These are phyloP conservation scores for Otis tarda DNA, from an alignment of 2,113 vertebrate species.

Conservation along the genomic window DNA sequence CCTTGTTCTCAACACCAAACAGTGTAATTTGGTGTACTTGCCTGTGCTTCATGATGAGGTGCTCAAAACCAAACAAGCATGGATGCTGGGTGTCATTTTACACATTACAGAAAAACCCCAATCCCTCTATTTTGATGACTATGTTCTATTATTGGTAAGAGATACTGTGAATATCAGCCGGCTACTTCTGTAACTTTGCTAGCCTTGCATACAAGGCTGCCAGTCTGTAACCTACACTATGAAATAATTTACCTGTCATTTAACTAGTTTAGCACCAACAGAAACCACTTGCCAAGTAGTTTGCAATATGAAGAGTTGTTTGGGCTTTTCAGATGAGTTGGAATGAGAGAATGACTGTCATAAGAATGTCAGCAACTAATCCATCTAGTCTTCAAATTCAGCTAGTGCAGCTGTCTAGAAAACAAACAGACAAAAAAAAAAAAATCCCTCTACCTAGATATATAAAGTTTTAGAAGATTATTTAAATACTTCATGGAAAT, in stretches of 20 bases:
- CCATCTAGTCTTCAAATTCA: neutral
- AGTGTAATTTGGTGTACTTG: neutral
- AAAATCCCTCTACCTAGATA: neutral
- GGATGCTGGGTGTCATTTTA: constrained; percentile 30
- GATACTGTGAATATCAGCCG: neutral
- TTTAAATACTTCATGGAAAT: neutral
- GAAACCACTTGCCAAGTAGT: neutral
- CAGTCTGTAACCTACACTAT: neutral
- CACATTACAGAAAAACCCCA: neutral
- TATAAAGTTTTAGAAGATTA: neutral
- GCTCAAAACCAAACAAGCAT: neutral
- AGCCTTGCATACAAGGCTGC: neutral
- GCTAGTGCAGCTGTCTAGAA: neutral
- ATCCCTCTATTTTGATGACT: neutral
- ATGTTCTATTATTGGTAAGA: neutral
- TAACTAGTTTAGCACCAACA: neutral
- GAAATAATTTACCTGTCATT: neutral
- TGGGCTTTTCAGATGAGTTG: neutral
- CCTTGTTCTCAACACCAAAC: neutral
- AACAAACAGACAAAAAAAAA: neutral
- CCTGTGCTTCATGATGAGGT: neutral
- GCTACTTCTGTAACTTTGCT: neutral
- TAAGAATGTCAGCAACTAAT: neutral
- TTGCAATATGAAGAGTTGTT: neutral
- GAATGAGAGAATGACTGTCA: neutral